A percentile compares a stretch with the other conserved stretches of the same genome.
Evolutionary conservation across 2,797 vertebrate species (phyloP).

Genomic region (Pangasius krempfi): DNA sequence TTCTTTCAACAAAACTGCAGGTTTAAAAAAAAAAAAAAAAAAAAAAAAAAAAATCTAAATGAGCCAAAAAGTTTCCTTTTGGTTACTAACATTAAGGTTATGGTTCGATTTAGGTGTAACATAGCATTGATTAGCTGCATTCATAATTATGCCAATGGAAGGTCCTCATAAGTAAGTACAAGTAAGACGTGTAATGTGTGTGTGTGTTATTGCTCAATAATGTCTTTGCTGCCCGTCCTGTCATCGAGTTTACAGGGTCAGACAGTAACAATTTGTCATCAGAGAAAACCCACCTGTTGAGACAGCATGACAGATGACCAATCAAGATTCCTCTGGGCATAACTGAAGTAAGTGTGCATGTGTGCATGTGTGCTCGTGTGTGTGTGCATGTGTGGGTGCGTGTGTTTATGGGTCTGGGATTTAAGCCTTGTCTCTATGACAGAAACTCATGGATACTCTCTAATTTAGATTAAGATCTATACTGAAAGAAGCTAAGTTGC

Average conservation of each 20-base stretch:
- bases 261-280: conserved; percentile 23
- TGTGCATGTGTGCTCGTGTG: neutral
- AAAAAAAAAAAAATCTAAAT: too few species aligned
- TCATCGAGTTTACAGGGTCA: conserved; percentile 26
- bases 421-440: neutral
- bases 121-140: neutral
- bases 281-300: conserved; percentile 30
- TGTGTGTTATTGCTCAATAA: neutral
- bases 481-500: neutral
- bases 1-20: neutral
- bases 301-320: conserved; percentile 33
- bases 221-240: conserved; percentile 20
- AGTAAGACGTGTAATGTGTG: neutral
- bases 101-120: neutral
- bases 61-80: too few species aligned
- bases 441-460: too few species aligned
- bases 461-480: neutral
- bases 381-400: neutral
- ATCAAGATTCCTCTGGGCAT: conserved; percentile 24
- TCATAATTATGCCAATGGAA: neutral
- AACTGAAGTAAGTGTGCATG: neutral
- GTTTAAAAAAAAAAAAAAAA: neutral
- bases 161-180: neutral
- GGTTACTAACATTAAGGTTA: neutral
- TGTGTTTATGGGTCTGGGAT: neutral